Base-by-base conservation (phyloP, 2,113 vertebrate genomes). In the Rhynchomys soricoides region DNA sequence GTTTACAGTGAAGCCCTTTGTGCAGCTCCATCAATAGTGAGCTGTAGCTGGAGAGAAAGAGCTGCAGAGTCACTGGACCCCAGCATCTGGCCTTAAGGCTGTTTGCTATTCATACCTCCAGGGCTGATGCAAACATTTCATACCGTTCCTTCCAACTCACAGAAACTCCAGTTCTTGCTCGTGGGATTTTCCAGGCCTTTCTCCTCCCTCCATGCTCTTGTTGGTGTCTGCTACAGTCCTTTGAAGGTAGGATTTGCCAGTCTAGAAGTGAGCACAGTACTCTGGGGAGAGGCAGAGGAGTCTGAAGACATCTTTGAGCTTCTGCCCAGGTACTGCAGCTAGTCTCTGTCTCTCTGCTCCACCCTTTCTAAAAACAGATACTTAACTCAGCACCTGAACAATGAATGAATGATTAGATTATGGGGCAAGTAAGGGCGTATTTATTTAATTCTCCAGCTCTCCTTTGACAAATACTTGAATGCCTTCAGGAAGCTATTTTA, bases 221-320 rank as follows among this genome's bases (percentile, higher is more conserved):
- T 68, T 7, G 52, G 62, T 83, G 24, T 40, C 90, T 37, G 59
- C 78, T 11, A 40, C 68, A 89, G 1, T 81, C 90, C 79, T 92
- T 89, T 70, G 82, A 91, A 93, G 83, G 55, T 94, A 62, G 95
- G 59, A 52, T 90, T 96, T 94, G 64, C 70, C 83, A 81, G 45
- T 10, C 85, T 34, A 86, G 92, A 96, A 90, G 83, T 93, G 79
- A 96, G 88, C 86, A 68, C 59, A 64, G 75, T 64, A 13, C 85
- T 90, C 85, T 62, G 37, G 81, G 85, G 89, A 95, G 74, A 59
- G n/a, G 19, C 55, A 48, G 43, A 43, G 11, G 52, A 37, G 87
- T 68, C 13, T 4, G 31, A 90, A 66, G 66, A 90, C 21, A 68
- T 29, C n/a, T 77, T 57, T 43, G 77, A 34, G 37, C 85, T 66